Conservation (phyloP, 1,140 invertebrate species). For the Physella acuta region DNA sequence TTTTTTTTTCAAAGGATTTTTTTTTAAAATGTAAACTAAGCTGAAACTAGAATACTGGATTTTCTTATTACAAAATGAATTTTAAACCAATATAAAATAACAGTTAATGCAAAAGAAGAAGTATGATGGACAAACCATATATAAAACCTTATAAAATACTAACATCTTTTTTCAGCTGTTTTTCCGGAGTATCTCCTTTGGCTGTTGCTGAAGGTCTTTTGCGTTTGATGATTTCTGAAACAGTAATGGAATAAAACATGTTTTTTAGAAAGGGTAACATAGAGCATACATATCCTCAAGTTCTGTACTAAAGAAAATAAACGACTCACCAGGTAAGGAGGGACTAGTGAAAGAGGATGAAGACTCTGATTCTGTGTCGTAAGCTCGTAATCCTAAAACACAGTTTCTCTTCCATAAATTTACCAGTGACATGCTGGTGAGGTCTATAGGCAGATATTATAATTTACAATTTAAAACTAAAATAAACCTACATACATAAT, state of each 20-base stretch:
- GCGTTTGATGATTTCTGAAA: neutral
- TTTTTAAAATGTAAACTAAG: no score
- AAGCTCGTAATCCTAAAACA: constrained; percentile 8
- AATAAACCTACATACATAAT: neutral
- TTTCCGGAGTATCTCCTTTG: neutral
- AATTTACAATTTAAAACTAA: neutral
- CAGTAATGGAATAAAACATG: neutral
- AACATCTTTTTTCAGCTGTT: neutral
- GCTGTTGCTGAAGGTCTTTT: neutral
- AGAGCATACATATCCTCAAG: neutral
- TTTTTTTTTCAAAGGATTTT: no score
- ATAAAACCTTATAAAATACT: neutral
- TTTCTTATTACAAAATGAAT: neutral
- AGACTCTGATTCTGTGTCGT: constrained; percentile 14
- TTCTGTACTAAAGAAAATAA: neutral
- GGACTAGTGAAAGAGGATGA: neutral
- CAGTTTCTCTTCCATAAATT: constrained; percentile 10
- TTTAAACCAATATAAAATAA: neutral
- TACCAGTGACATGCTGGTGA: neutral
- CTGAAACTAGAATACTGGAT: neutral
- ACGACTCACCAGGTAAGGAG: neutral
- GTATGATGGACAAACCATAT: neutral
- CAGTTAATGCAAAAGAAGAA: neutral
- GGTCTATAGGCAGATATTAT: neutral
- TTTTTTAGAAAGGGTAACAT: neutral